Base-by-base conservation (phyloP, 2,888 invertebrate genomes). In the Xiphydria camelus region DNA sequence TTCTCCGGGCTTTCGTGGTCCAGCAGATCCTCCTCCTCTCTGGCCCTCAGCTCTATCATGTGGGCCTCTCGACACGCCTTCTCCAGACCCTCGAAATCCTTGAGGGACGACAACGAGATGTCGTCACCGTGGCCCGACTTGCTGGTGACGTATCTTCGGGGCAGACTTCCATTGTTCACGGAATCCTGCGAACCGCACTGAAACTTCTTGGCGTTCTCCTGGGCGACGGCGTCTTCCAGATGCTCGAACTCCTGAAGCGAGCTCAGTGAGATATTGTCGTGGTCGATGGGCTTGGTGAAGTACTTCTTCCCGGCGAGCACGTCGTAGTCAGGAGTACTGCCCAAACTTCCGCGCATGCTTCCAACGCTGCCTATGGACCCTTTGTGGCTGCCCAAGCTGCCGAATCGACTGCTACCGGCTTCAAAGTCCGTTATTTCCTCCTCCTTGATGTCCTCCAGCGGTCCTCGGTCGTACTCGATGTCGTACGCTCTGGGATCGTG, bases 221-320 rank as follows among this genome's bases (percentile, higher is more conserved):
- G 80, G 0, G 85, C 84, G 64, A 95, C 84, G 1, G 91, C 89
- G 59, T 85, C 85, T 76, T 96, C 96, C 9, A 96, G 78, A 52
- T 88, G 88, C 78, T 96, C 96, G 78, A 96, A 96, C 72, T 96
- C 96, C 76, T 94, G 93, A 47, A 96, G 80, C 4, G 95, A 95
- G 54, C 89, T 92, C 75, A 95, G 87, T 0, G 95, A 95, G 29
- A 93, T 83, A 69, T 94, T 93, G 69, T 96, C 95, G 67, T 91
- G 89, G 59, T 95, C 94, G n/a, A 88, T 85, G 57, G 85, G 82
- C 56, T 87, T 85, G 3, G 87, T 84, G 64, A 92, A 88, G 73
- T 89, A 90, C 65, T 89, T 87, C 64, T 89, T 84, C n/a, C 90
- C 85, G 40, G 90, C 86, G 45, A 92, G 76, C 57, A 90, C 86